These are phyloP conservation scores for Manacus vitellinus DNA, from an alignment of 2,113 vertebrate species.

Conservation along the genomic window DNA sequence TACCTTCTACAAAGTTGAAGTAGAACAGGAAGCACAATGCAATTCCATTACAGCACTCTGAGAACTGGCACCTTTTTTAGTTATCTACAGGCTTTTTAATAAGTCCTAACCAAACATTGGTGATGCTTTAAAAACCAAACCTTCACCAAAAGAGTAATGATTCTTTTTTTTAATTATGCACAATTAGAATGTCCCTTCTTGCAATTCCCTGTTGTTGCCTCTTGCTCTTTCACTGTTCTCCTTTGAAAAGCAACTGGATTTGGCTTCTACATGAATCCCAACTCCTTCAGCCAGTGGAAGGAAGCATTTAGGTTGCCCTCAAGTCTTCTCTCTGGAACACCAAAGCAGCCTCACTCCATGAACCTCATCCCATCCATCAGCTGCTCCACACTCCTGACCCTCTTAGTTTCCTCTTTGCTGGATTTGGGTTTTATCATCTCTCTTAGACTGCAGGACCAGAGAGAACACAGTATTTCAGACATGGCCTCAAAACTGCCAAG, in stretches of 20 bases:
- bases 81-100: not conserved
- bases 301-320: not conserved
- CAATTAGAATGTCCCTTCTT: not conserved
- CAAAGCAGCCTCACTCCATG: not conserved
- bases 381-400: not conserved
- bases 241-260: not conserved
- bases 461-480: too few relatives aligned
- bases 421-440: too few relatives aligned
- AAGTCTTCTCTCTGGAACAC: not conserved
- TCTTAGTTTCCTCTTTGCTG: not conserved
- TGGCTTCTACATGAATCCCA: not conserved
- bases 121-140: not conserved
- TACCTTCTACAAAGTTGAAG: not conserved
- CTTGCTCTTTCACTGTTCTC: not conserved
- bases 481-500: too few relatives aligned
- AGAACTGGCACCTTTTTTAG: not conserved
- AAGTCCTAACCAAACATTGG: not conserved
- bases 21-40: not conserved
- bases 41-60: not conserved
- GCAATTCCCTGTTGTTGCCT: not conserved
- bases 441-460: too few relatives aligned
- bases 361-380: not conserved
- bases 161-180: not conserved
- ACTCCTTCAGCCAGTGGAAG: not conserved
- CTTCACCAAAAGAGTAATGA: not conserved